phyloP scores from a whole-genome alignment of 2,113 vertebrate species.

The Telmatochromis sp. region DNA sequence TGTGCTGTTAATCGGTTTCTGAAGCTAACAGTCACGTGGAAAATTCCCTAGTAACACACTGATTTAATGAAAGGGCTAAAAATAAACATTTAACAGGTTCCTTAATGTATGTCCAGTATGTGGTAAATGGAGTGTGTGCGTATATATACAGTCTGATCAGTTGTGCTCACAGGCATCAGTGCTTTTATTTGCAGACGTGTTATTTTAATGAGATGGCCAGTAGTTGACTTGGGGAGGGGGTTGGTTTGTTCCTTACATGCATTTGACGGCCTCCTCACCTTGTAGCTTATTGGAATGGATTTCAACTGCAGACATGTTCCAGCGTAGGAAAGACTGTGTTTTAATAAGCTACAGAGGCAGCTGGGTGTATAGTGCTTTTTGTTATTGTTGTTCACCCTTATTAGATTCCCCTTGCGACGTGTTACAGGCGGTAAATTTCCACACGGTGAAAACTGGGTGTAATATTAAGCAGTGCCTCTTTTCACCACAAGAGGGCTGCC shows the following conservation, averaged over 20 bases:
- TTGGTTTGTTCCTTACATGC: not conserved
- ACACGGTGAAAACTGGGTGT: not conserved
- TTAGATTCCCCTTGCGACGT: not conserved
- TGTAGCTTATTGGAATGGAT: not conserved
- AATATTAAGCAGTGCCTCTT: not conserved
- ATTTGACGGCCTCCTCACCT: not conserved
- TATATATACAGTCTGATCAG: not conserved
- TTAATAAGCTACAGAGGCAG: not conserved
- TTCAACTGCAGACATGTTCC: not conserved
- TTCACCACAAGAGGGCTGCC: conserved; percentile 33
- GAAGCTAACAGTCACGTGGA: not conserved
- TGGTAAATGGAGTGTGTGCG: not conserved
- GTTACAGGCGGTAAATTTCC: conserved; percentile 40
- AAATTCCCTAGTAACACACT: not conserved
- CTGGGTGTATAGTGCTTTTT: not conserved
- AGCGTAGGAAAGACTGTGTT: not conserved
- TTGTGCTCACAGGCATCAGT: not conserved
- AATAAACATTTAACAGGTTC: not conserved
- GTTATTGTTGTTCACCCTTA: not conserved
- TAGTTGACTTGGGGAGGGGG: not conserved
- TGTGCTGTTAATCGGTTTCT: not conserved
- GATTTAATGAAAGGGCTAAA: not conserved
- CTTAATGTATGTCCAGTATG: not conserved
- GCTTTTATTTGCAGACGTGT: not conserved
- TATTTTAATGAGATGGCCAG: not conserved